phyloP scores from a whole-genome alignment of 2,113 vertebrate genomes.

The Emydura subglobosa region DNA sequence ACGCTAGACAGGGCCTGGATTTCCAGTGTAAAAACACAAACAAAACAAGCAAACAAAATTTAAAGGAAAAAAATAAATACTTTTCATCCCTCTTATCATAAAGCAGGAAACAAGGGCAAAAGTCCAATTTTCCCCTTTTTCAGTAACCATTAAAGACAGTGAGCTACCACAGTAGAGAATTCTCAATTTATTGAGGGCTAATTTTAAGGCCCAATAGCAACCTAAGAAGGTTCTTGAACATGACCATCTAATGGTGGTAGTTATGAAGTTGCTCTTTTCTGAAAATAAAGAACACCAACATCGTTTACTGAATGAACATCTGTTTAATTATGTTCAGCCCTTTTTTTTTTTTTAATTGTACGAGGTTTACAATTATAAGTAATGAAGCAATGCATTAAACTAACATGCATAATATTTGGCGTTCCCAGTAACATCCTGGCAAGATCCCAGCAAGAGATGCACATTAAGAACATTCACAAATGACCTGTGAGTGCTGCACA shows the following conservation, averaged over 20 bases:
- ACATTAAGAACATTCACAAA: neutral
- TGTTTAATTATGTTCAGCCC: constrained; percentile 1
- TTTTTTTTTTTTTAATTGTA: neutral
- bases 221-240: neutral
- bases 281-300: constrained; percentile 32
- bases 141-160: neutral
- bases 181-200: neutral
- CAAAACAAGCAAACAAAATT: neutral
- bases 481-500: neutral
- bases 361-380: neutral
- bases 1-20: neutral
- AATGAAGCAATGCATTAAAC: neutral
- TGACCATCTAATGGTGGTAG: neutral
- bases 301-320: neutral
- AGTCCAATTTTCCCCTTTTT: neutral
- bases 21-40: neutral
- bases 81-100: neutral
- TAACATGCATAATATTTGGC: neutral
- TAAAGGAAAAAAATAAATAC: neutral
- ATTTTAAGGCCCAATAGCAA: constrained; percentile 14
- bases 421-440: neutral
- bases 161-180: neutral
- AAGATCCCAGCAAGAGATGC: neutral
- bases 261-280: constrained; percentile 42
- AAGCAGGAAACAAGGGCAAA: neutral